A percentile compares a stretch with the other conserved stretches of the same genome.
phyloP scores from a whole-genome alignment of 2,888 invertebrate genomes.

The Drosophila falleni region DNA sequence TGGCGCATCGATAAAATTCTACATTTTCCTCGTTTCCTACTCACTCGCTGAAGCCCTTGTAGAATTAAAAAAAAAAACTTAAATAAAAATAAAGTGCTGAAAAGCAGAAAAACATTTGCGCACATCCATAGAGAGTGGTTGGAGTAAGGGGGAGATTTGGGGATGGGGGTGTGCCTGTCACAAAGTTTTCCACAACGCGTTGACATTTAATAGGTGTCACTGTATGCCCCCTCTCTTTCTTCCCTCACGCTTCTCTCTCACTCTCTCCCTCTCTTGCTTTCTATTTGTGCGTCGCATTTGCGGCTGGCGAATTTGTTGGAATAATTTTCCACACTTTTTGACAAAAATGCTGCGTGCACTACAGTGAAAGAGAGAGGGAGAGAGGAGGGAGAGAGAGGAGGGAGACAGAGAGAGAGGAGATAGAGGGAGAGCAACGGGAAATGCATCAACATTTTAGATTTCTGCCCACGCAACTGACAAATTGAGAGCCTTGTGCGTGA shows the following conservation, averaged over 20 bases:
- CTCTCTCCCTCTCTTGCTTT: neutral
- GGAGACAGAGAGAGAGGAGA: too few relatives aligned
- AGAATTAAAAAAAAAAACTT: neutral
- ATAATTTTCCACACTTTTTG: constrained; percentile 53
- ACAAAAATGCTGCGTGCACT: constrained; percentile 9
- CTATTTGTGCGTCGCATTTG: constrained; percentile 33
- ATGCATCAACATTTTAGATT: constrained; percentile 50
- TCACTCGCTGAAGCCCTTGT: neutral
- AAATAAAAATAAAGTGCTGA: constrained; percentile 30
- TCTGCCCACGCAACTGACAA: constrained; percentile 50
- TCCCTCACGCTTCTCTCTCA: neutral
- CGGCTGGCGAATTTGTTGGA: constrained; percentile 44
- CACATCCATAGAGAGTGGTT: neutral
- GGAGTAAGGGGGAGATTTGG: neutral
- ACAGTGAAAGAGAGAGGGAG: neutral
- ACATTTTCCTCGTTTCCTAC: neutral
- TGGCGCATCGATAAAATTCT: constrained; percentile 51
- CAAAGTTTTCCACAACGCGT: constrained; percentile 46
- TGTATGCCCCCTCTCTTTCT: constrained; percentile 6
- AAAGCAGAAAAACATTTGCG: constrained; percentile 43
- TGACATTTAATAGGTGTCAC: constrained; percentile 64
- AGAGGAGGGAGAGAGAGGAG: neutral
- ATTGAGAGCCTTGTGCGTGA: constrained; percentile 53
- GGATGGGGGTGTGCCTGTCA: constrained; percentile 33
- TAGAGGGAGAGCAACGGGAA: neutral